These are phyloP conservation scores for Girardinus metallicus DNA, from an alignment of 2,797 vertebrate species.

Conservation along the genomic window DNA sequence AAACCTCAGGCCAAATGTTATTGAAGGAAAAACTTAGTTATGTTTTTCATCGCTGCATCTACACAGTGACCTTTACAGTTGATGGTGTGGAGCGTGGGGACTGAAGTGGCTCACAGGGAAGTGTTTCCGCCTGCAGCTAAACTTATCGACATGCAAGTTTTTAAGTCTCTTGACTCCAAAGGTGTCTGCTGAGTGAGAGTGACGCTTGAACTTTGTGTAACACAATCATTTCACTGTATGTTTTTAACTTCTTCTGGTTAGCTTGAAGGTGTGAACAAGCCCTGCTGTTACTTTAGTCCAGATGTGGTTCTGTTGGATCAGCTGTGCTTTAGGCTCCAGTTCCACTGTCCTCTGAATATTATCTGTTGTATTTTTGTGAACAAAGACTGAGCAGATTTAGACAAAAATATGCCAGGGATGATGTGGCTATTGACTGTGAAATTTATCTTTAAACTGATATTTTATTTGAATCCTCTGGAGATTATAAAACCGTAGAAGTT, in stretches of 20 bases:
- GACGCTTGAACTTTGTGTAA: conserved; percentile 10
- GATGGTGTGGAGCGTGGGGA: conserved; percentile 40
- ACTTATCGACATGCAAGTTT: conserved; percentile 63
- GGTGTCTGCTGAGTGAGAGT: conserved; percentile 14
- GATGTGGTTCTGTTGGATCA: conserved; percentile 20
- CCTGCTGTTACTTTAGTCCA: conserved; percentile 5
- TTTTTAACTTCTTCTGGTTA: conserved; percentile 4
- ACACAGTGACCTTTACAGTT: conserved; percentile 64
- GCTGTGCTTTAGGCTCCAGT: conserved; percentile 15
- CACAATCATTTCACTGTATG: not conserved
- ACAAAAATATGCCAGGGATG: conserved; percentile 3
- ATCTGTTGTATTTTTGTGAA: conserved; percentile 23
- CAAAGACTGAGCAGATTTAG: conserved; percentile 1
- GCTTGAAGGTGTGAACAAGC: conserved; percentile 22
- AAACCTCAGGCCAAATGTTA: conserved; percentile 46
- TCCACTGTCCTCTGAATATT: conserved; percentile 18
- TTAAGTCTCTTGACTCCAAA: conserved; percentile 43
- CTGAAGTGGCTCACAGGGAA: conserved; percentile 41
- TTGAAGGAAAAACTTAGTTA: conserved; percentile 50
- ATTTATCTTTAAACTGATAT: conserved; percentile 25
- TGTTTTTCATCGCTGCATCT: conserved; percentile 32
- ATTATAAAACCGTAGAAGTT: conserved; percentile 13
- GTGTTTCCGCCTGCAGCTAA: conserved; percentile 54
- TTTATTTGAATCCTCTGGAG: conserved; percentile 15
- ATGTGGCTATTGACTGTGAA: conserved; percentile 27